Evolutionary conservation across 2,888 invertebrate species (phyloP).

Genomic region (Tenthredo amoena): DNA sequence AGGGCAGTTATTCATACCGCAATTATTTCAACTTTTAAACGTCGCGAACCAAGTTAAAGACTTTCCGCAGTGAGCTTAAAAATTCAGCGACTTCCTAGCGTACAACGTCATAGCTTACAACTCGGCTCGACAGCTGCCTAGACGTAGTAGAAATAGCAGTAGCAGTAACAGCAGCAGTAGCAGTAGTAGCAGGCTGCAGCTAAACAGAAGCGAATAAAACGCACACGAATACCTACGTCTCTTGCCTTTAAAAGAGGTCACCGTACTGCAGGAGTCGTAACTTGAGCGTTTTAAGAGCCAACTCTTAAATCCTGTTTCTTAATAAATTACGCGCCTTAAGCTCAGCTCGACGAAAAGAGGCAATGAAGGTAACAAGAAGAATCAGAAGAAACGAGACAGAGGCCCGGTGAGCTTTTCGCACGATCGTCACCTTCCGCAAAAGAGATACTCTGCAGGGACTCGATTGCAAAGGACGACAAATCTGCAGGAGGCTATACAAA

Average conservation of each 20-base stretch:
- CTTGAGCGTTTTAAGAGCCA: slow-evolving; percentile 33
- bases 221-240: slow-evolving; percentile 10
- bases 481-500: neutral
- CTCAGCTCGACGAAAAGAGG: slow-evolving; percentile 11
- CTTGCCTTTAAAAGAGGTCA: slow-evolving; percentile 35
- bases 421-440: slow-evolving; percentile 28
- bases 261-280: slow-evolving; percentile 42
- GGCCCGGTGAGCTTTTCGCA: neutral
- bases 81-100: slow-evolving; percentile 36
- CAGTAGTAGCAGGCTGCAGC: slow-evolving; percentile 3
- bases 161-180: neutral
- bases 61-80: slow-evolving; percentile 39
- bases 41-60: slow-evolving; percentile 25
- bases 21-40: slow-evolving; percentile 33
- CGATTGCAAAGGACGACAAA: neutral
- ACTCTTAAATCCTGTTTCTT: slow-evolving; percentile 40
- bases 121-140: slow-evolving; percentile 30
- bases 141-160: neutral
- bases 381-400: slow-evolving; percentile 31
- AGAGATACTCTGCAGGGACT: neutral
- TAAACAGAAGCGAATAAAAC: slow-evolving; percentile 10
- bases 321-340: slow-evolving; percentile 46
- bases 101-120: slow-evolving; percentile 20
- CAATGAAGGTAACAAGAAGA: neutral
- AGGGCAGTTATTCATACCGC: slow-evolving; percentile 27